Conservation (phyloP, 2,888 invertebrate species). For the Megastigmus dorsalis region DNA sequence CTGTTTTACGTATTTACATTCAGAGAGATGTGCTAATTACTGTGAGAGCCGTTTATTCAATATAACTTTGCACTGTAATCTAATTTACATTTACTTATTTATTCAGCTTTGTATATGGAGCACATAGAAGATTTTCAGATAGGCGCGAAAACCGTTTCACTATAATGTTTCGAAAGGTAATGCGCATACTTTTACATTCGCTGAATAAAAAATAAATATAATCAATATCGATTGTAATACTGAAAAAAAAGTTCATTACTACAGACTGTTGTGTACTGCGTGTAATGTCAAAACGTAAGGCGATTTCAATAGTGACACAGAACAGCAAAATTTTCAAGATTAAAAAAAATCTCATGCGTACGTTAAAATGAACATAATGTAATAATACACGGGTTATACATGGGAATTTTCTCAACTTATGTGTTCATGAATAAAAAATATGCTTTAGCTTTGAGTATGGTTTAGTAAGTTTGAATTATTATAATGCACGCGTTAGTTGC, state of each 20-base stretch:
- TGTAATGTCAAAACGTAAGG: conserved; percentile 36
- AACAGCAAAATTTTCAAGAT: conserved; percentile 46
- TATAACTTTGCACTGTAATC: conserved; percentile 10
- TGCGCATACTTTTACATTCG: conserved; percentile 14
- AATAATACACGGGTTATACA: conserved; percentile 13
- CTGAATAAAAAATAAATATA: conserved; percentile 16
- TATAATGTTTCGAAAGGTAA: too few species aligned
- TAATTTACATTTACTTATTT: conserved; percentile 7
- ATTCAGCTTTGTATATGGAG: conserved; percentile 9
- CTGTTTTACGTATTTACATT: conserved; percentile 36
- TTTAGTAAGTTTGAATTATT: conserved; percentile 38
- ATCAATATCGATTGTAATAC: neutral
- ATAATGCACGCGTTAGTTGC: conserved; percentile 20
- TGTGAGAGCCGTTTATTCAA: conserved; percentile 21
- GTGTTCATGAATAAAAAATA: conserved; percentile 40
- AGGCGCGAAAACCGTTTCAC: neutral
- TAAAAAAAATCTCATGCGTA: conserved; percentile 46
- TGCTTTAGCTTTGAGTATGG: conserved; percentile 35
- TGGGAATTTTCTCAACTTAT: conserved; percentile 15
- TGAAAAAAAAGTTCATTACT: conserved; percentile 13
- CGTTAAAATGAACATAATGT: conserved; percentile 46
- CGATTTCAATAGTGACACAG: conserved; percentile 43
- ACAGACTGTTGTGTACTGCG: conserved; percentile 28
- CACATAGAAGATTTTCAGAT: too few species aligned
- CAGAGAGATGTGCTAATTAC: conserved; percentile 31